Base-by-base conservation (phyloP, 2,797 vertebrate species). In the Neosilurus mollespiculum region DNA sequence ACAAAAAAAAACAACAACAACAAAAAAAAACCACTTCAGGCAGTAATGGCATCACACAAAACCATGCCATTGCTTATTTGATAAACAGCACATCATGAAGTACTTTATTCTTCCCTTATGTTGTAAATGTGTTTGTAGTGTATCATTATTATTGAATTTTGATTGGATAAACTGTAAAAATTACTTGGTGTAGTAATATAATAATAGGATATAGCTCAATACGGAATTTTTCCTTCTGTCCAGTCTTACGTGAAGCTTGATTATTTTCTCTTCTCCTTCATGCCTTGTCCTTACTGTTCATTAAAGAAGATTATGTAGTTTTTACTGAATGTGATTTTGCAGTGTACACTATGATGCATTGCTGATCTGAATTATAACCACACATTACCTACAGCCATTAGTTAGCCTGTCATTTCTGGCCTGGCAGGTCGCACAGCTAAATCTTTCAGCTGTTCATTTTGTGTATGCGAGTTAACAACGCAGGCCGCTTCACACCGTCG, bases 381-480 rank as follows among this genome's bases (percentile, higher is more conserved):
- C 51, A 62, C 59, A 66, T 75, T 80, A 84, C 59, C 78, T 80
- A 24, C 56, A 34, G 26, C 54, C 76, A 54, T 80, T 78, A 79
- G 82, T 84, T 71, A 64, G 26, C 66, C 73, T 85, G 58, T 82
- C 67, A 71, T 81, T 81, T 67, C 73, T 70, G 69, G 67, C 69
- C 69, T 78, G 77, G 20, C 69, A 69, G 69, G 58, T 73, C 61
- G 9, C 62, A 26, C 54, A 53, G 73, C 70, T 77, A 69, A 70
- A 43, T 78, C 67, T 62, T 69, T 54, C 73, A 78, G 66, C 84
- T 85, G 72, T 81, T 82, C 66, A 64, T 43, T 78, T 49, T 65
- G 73, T n/a, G 73, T 62, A n/a, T 14, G 65, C 9, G 11, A 54
- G 67, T 24, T 83, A 76, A 86, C 84, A 80, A 78, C 75, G 65